phyloP scores from a whole-genome alignment of 2,888 invertebrate genomes.

The Prosapia bicincta region DNA sequence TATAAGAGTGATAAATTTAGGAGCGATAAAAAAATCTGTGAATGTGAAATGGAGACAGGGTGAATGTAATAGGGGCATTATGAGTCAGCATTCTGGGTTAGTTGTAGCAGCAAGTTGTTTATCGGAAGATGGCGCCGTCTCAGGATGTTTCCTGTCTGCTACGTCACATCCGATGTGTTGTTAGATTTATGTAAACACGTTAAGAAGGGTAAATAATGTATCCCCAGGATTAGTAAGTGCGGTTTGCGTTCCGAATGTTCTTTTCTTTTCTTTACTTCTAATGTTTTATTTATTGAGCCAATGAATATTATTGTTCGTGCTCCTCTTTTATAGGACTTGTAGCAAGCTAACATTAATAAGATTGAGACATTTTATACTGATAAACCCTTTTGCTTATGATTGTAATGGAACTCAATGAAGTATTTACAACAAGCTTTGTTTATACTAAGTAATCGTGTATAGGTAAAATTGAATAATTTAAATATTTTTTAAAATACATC shows the following conservation, averaged over 20 bases:
- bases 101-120: not conserved
- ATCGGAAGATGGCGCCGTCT: not conserved
- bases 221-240: not conserved
- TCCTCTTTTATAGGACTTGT: too few species aligned
- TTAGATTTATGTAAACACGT: conserved; percentile 2
- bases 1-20: not conserved
- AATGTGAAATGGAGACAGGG: not conserved
- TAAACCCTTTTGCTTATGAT: too few species aligned
- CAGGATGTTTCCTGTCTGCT: not conserved
- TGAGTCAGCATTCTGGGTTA: not conserved
- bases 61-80: not conserved
- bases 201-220: not conserved
- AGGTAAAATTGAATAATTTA: too few species aligned
- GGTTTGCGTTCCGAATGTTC: not conserved
- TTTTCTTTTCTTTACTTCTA: not conserved
- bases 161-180: not conserved
- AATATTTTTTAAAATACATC: too few species aligned
- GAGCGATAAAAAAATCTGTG: not conserved
- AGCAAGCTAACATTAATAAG: too few species aligned
- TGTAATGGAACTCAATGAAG: too few species aligned
- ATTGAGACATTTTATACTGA: too few species aligned
- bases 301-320: too few species aligned
- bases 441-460: too few species aligned
- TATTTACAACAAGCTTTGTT: too few species aligned
- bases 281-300: not conserved